Evolutionary conservation across 2,797 vertebrate species (phyloP).

Genomic region (Australoheros facetus): DNA sequence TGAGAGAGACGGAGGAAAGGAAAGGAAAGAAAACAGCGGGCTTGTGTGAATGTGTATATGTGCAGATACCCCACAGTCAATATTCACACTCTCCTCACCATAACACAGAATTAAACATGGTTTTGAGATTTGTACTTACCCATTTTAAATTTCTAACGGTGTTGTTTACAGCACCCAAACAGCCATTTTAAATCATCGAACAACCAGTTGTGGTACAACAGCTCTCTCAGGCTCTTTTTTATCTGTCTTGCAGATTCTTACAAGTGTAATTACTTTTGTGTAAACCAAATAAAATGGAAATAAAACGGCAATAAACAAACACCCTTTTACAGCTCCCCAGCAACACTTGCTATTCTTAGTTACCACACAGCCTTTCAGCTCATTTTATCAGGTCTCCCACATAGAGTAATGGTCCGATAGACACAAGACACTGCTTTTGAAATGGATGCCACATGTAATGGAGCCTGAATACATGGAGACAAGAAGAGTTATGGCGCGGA

Average conservation of each 20-base stretch:
- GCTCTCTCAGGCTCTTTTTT: constrained; percentile 26
- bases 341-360: constrained; percentile 41
- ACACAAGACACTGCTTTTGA: constrained; percentile 32
- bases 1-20: neutral
- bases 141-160: constrained; percentile 47
- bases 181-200: constrained; percentile 51
- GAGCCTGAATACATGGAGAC: constrained; percentile 68
- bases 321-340: constrained; percentile 30
- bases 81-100: constrained; percentile 13
- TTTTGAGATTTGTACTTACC: constrained; percentile 45
- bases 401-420: constrained; percentile 40
- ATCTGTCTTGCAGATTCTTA: constrained; percentile 31
- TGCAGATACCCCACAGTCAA: neutral
- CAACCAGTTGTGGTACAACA: constrained; percentile 7
- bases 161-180: constrained; percentile 43
- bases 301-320: constrained; percentile 33
- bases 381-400: constrained; percentile 44
- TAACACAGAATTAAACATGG: constrained; percentile 45
- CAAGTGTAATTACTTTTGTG: constrained; percentile 42
- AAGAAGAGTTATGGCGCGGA: constrained; percentile 70
- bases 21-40: neutral
- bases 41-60: neutral
- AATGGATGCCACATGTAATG: constrained; percentile 69
- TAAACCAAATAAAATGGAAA: constrained; percentile 39
- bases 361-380: constrained; percentile 18